A percentile compares a stretch with the other conserved stretches of the same genome.
phyloP scores from a whole-genome alignment of 2,888 invertebrate species.

The Pogonocherus hispidulus region DNA sequence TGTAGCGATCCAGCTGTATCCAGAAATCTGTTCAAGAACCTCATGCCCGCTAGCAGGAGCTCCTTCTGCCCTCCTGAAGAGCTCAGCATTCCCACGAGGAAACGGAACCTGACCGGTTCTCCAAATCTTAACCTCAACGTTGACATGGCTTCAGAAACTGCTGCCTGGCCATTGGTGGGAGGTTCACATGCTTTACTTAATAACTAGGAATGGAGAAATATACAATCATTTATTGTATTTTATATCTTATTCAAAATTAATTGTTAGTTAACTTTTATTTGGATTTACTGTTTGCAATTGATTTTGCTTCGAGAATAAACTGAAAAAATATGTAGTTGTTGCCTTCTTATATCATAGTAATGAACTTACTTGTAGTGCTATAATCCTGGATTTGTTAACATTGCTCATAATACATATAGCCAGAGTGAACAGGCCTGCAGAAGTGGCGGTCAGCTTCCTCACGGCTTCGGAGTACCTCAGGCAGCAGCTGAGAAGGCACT shows the following conservation, averaged over 20 bases:
- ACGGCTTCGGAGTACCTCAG: constrained; percentile 85
- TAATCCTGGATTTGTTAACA: constrained; percentile 85
- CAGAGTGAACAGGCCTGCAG: constrained; percentile 86
- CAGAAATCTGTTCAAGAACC: constrained; percentile 87
- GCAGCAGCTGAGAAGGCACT: constrained; percentile 87
- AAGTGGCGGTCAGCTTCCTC: constrained; percentile 81
- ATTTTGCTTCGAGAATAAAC: too few species aligned
- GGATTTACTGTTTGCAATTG: too few species aligned
- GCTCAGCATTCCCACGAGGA: constrained; percentile 90
- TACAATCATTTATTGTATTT: too few species aligned
- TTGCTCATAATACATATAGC: constrained; percentile 91
- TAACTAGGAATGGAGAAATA: constrained; percentile 73
- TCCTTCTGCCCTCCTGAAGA: constrained; percentile 80
- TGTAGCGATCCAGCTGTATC: constrained; percentile 83
- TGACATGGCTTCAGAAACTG: constrained; percentile 92
- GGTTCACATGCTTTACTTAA: constrained; percentile 87
- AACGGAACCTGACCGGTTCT: constrained; percentile 92
- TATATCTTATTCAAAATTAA: too few species aligned
- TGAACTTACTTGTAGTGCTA: constrained; percentile 83
- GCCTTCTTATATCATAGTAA: too few species aligned
- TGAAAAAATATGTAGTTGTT: too few species aligned
- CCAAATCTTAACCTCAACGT: constrained; percentile 89
- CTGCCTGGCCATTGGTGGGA: constrained; percentile 82
- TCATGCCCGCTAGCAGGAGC: constrained; percentile 83
- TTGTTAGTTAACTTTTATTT: too few species aligned